Conservation (phyloP, 2,113 vertebrate species). For the Setophaga kirtlandii region DNA sequence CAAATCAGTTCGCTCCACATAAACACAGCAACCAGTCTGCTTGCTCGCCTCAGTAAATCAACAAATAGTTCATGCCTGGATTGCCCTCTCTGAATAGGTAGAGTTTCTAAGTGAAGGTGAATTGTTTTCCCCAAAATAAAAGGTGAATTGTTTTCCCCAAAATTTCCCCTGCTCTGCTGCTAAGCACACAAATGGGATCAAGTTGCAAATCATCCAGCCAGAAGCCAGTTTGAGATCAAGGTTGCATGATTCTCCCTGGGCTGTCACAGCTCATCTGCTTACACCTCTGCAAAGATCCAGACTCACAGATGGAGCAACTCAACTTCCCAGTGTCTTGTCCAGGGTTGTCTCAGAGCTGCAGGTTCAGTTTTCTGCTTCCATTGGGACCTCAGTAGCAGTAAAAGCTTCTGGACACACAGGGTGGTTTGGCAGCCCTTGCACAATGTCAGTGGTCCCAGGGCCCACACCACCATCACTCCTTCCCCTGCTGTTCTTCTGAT, state of each 20-base stretch:
- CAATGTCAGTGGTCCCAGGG: not conserved
- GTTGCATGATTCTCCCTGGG: not conserved
- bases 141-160: not conserved
- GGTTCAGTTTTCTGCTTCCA: no score
- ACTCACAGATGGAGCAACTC: not conserved
- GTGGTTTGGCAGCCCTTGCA: not conserved
- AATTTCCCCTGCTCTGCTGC: not conserved
- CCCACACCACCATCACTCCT: fast-evolving
- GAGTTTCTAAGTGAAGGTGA: not conserved
- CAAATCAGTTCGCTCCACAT: not conserved
- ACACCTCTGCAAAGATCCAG: not conserved
- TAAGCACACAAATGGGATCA: not conserved
- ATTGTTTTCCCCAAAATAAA: not conserved
- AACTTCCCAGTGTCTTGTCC: not conserved
- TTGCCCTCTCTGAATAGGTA: not conserved
- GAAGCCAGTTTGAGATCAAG: not conserved
- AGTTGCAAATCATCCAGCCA: not conserved
- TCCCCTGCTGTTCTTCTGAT: not conserved
- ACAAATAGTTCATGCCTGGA: not conserved
- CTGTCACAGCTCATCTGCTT: not conserved
- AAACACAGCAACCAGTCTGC: not conserved
- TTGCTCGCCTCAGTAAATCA: not conserved
- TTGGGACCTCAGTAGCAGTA: no score
- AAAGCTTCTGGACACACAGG: fast-evolving
- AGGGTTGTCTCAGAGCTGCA: not conserved